Evolutionary conservation across 1,140 invertebrate species (phyloP), one percentile per base, ranked within the genome.

Genomic region (Neodiprion pinetum): DNA sequence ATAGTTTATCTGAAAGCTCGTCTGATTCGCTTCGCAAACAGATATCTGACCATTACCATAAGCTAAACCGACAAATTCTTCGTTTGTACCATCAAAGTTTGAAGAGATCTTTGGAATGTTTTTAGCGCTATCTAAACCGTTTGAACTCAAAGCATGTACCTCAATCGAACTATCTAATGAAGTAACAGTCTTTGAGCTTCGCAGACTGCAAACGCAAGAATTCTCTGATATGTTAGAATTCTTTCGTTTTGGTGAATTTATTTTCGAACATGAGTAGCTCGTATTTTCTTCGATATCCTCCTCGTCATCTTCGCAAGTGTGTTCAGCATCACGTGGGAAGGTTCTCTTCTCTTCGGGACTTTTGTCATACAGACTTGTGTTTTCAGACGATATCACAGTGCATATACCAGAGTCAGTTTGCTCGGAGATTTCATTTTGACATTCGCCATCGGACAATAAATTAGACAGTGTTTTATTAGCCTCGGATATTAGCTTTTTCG

Each of bases 361-460:
- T 48, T 89, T 89, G 50, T 89, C 88, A 53, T 88, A 89, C 0
- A 94, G 83, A 80, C 93, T 93, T 7, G 92, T 93, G 72, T 93
- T 94, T 82, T 93, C 93, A 0, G 87, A 89, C 0, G 88, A 89
- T 71, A 89, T 85, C 0, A 89, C 87, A 0, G 93, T 94, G 77
- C 92, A 93, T 65, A 94, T 92, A 0, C 93, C 93, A 0, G 92
- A 93, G 82, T 94, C 93, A 0, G 87, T 91, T 1, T 92, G 92
- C 49, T 92, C 91, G 47, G 87, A 90, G n/a, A 90, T 89, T 48
- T 87, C 84, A 70, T 87, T 87, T 47, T 85, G 84, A 71, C 82
- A 86, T 40, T 89, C 82, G 14, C 83, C 82, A 1, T 90, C 90
- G 21, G 91, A 82, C 28, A 93, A 78, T 7, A 93, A 84, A 23